These are phyloP conservation scores for Catocala sponsa DNA, from an alignment of 2,888 invertebrate species.

Conservation along the genomic window DNA sequence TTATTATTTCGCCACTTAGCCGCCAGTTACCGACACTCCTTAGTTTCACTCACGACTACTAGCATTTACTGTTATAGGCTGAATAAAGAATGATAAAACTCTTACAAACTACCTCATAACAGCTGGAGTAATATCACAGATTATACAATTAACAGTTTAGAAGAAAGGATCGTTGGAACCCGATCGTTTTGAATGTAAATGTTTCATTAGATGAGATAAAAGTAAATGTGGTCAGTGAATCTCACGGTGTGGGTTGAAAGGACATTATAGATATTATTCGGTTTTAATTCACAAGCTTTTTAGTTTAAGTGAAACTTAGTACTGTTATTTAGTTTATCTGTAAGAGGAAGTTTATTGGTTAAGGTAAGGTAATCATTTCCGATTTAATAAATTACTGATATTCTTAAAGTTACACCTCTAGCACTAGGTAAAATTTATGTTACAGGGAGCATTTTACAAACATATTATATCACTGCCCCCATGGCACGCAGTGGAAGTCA, in stretches of 20 bases:
- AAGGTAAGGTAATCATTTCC: too few relatives aligned
- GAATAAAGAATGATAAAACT: constrained; percentile 21
- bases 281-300: background rate
- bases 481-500: too few relatives aligned
- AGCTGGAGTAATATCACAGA: constrained; percentile 12
- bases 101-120: constrained; percentile 5
- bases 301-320: background rate
- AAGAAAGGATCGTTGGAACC: constrained; percentile 11
- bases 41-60: constrained; percentile 13
- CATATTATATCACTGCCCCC: too few relatives aligned
- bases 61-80: constrained; percentile 16
- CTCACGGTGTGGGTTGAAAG: background rate
- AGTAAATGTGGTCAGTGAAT: constrained; percentile 20
- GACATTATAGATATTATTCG: background rate
- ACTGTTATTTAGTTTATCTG: background rate
- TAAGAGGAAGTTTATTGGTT: background rate
- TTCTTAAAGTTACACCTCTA: too few relatives aligned
- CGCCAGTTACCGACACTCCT: constrained; percentile 16
- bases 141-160: constrained; percentile 44
- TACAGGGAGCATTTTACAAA: too few relatives aligned
- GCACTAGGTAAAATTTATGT: too few relatives aligned
- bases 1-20: constrained; percentile 44
- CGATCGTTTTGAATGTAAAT: constrained; percentile 32
- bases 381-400: too few relatives aligned
- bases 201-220: constrained; percentile 21